These are phyloP conservation scores for Agrypnus murinus DNA, from an alignment of 2,888 invertebrate genomes.

Conservation along the genomic window DNA sequence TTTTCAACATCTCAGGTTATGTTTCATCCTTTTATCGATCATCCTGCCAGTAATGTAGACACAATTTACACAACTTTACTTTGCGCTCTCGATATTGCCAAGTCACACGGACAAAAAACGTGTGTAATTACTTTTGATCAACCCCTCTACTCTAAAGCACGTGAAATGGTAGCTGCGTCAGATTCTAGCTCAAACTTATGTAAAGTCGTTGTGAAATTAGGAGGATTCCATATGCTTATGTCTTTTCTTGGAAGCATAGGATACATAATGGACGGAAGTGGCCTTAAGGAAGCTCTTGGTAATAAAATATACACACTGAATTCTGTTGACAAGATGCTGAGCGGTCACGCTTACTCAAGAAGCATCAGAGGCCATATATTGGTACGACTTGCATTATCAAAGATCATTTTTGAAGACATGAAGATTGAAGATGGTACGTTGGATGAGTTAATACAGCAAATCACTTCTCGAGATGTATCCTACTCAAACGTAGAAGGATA, in stretches of 20 bases:
- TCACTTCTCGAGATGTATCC: too few species aligned
- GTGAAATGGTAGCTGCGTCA: slow-evolving; percentile 47
- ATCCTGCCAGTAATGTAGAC: slow-evolving; percentile 43
- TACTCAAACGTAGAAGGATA: too few species aligned
- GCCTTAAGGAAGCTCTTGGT: too few species aligned
- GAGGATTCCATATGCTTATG: slow-evolving; percentile 66
- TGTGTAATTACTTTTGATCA: too few species aligned
- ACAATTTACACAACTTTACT: too few species aligned
- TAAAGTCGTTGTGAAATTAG: slow-evolving; percentile 60
- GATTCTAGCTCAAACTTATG: slow-evolving; percentile 49
- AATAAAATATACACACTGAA: slow-evolving; percentile 56
- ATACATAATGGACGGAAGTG: slow-evolving; percentile 56
- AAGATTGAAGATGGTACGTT: slow-evolving; percentile 56
- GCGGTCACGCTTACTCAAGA: slow-evolving; percentile 63
- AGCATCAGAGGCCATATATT: slow-evolving; percentile 63
- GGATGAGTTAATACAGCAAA: slow-evolving; percentile 47
- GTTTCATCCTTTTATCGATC: slow-evolving; percentile 39
- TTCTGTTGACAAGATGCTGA: slow-evolving; percentile 63
- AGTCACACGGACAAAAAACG: slow-evolving; percentile 53
- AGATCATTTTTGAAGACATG: slow-evolving; percentile 58
- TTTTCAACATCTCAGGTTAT: slow-evolving; percentile 56
- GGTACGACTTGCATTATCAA: slow-evolving; percentile 56
- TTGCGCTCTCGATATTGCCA: too few species aligned
- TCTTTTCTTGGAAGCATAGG: slow-evolving; percentile 58
- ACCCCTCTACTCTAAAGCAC: slow-evolving; percentile 51